Percentiles rank a stretch among this genome's conserved stretches.
phyloP scores from a whole-genome alignment of 2,888 invertebrate species.

The Campopleginae sp. region DNA sequence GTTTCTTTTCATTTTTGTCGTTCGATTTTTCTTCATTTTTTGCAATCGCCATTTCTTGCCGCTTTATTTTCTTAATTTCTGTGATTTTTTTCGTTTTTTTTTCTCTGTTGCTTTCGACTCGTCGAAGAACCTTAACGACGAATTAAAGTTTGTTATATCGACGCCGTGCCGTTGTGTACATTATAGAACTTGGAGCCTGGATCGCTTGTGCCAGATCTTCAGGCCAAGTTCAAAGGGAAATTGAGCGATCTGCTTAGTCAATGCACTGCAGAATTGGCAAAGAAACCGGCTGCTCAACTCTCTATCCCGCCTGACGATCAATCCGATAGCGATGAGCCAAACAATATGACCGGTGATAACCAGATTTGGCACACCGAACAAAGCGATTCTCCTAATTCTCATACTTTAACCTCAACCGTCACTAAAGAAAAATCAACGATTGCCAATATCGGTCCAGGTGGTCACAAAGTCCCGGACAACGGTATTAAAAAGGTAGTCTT shows the following conservation, averaged over 20 bases:
- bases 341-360: constrained; percentile 77
- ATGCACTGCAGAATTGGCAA: constrained; percentile 77
- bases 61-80: background rate
- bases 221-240: constrained; percentile 79
- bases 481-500: constrained; percentile 80
- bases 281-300: constrained; percentile 78
- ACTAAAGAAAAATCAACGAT: constrained; percentile 80
- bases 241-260: constrained; percentile 80
- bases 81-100: constrained; percentile 8
- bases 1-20: background rate
- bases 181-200: constrained; percentile 82
- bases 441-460: constrained; percentile 76
- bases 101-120: background rate
- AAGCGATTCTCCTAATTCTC: constrained; percentile 78
- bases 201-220: constrained; percentile 81
- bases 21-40: background rate
- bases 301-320: constrained; percentile 80
- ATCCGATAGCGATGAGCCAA: constrained; percentile 81
- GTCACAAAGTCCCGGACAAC: constrained; percentile 80
- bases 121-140: constrained; percentile 45
- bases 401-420: constrained; percentile 77
- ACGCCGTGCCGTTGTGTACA: constrained; percentile 72
- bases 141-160: constrained; percentile 71
- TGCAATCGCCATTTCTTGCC: constrained; percentile 1
- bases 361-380: constrained; percentile 79